Evolutionary conservation across 2,113 vertebrate genomes (phyloP), one percentile per base, ranked within the genome.

Genomic region (Gymnorhina tibicen): DNA sequence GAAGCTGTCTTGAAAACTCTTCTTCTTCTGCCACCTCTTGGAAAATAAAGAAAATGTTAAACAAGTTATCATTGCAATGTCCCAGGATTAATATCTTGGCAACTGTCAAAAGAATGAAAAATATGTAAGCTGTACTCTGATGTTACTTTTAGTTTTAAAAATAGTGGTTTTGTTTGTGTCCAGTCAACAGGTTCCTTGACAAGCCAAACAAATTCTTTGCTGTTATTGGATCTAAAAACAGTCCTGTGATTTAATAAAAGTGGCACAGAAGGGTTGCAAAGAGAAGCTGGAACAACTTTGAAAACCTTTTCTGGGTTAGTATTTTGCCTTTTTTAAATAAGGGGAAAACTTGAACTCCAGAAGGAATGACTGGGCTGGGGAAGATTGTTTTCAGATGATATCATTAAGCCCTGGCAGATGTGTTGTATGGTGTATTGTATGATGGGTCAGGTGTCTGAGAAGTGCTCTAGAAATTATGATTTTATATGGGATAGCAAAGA

Each of bases 91-190:
- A 21, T 60, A 81, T 56, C 53, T 93, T 91, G 62, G 81, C 62
- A 76, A 44, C 68, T 68, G 52, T 83, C 30, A 26, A 70, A 85
- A 83, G 33, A 78, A 46, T 49, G 15, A 94, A 69, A 79, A 93
- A 85, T 76, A 80, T 6, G 21, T 56, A 77, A 87, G 37, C 46
- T 35, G 28, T 56, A 81, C 47, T 86, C n/a, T 58, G 80, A 75
- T 84, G 76, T 93, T 88, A 74, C 66, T 91, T 91, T 69, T 78
- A 47, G 39, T 77, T 95, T 78, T 83, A 53, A 94, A 95, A 85
- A 76, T 39, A 73, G 44, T 3, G 27, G 3, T 83, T 83, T 33
- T 13, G 23, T 2, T 78, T 85, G 37, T 68, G 24, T 97, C 89
- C 55, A 49, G 75, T 92, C 50, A 76, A 64, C 37, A 90, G 33